Evolutionary conservation across 2,888 invertebrate genomes (phyloP).

Genomic region (Archips crataeganus): DNA sequence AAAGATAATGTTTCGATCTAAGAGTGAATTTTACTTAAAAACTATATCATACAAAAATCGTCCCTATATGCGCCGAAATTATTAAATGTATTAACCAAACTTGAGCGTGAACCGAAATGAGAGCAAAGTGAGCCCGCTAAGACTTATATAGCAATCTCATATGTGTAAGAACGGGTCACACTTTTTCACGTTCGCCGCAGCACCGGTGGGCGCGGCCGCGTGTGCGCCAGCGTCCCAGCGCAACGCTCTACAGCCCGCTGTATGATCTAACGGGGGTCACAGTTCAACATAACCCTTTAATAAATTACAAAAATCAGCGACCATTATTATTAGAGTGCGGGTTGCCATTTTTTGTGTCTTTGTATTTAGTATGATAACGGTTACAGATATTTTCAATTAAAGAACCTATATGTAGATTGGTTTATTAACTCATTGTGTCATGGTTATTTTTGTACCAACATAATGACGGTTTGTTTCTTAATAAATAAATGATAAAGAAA

Average conservation of each 20-base stretch:
- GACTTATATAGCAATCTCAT: conserved; percentile 83
- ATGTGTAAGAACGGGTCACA: conserved; percentile 84
- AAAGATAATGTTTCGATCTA: conserved; percentile 35
- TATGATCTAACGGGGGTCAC: conserved; percentile 25
- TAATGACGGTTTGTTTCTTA: too few relatives aligned
- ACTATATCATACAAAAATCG: conserved; percentile 31
- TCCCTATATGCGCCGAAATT: conserved; percentile 49
- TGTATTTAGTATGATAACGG: not conserved
- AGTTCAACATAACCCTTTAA: conserved; percentile 37
- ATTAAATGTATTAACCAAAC: conserved; percentile 78
- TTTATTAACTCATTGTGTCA: too few relatives aligned
- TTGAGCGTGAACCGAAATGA: conserved; percentile 82
- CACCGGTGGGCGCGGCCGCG: conserved; percentile 74
- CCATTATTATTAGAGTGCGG: conserved; percentile 15
- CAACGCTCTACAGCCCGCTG: conserved; percentile 17
- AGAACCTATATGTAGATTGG: too few relatives aligned
- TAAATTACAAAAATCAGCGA: conserved; percentile 11
- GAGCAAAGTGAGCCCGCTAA: conserved; percentile 80
- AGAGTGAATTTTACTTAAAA: conserved; percentile 40
- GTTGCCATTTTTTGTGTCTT: conserved; percentile 26
- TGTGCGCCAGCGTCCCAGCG: conserved; percentile 40
- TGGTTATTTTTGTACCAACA: too few relatives aligned
- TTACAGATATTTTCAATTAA: not conserved
- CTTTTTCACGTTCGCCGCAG: conserved; percentile 81
- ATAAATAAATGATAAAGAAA: too few relatives aligned